Conservation (phyloP, 2,113 vertebrate genomes). For the Myiopsitta monachus region DNA sequence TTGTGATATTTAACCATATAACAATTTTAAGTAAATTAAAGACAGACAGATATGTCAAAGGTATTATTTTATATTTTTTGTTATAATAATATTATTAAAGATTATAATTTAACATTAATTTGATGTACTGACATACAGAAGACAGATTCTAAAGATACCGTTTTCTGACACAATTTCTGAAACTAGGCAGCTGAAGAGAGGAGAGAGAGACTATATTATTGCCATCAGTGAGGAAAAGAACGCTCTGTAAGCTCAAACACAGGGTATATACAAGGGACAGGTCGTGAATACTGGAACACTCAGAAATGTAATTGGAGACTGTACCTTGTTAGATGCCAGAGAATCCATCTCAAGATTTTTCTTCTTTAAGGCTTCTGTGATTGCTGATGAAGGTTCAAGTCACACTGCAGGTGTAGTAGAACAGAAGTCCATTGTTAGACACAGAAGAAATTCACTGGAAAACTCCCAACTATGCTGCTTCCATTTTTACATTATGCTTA, state of each 20-base stretch:
- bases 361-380: background rate
- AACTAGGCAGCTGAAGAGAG: background rate
- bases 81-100: background rate
- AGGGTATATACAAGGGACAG: rapidly evolving
- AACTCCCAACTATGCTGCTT: background rate
- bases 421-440: background rate
- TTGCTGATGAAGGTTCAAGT: background rate
- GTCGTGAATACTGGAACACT: background rate
- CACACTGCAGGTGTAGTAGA: background rate
- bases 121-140: background rate
- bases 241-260: background rate
- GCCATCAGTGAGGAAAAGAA: background rate
- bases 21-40: background rate
- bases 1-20: background rate
- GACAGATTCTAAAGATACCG: background rate
- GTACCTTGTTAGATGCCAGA: background rate
- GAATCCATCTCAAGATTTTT: background rate
- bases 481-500: background rate
- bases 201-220: background rate
- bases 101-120: background rate
- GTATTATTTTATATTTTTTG: background rate
- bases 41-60: background rate
- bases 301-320: background rate
- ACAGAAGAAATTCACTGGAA: background rate
- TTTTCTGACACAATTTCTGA: background rate